phyloP scores from a whole-genome alignment of 1,140 invertebrate species.

The Drosophila kikkawai region DNA sequence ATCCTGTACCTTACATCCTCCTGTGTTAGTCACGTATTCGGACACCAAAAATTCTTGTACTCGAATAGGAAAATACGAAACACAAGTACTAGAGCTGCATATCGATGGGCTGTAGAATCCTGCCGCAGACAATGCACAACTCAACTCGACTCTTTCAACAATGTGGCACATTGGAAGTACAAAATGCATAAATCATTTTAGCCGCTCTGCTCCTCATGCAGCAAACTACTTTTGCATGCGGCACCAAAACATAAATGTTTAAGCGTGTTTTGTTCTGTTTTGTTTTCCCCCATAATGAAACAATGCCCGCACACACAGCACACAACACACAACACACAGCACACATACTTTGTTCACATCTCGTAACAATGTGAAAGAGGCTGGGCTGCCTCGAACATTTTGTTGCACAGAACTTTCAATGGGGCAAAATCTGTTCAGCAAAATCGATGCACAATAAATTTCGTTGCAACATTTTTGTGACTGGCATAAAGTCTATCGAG shows the following conservation, averaged over 20 bases:
- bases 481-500: slow-evolving; percentile 57
- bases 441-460: slow-evolving; percentile 75
- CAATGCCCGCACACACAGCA: slow-evolving; percentile 24
- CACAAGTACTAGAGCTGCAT: neutral
- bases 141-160: slow-evolving; percentile 57
- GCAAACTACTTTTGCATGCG: slow-evolving; percentile 53
- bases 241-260: slow-evolving; percentile 68
- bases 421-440: slow-evolving; percentile 52
- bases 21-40: slow-evolving; percentile 38
- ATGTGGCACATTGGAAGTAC: slow-evolving; percentile 69
- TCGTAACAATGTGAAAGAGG: slow-evolving; percentile 58
- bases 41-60: slow-evolving; percentile 17
- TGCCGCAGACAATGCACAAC: slow-evolving; percentile 41
- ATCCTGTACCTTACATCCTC: neutral
- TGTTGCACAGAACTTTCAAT: slow-evolving; percentile 60
- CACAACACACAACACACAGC: slow-evolving; percentile 7
- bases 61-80: slow-evolving; percentile 4
- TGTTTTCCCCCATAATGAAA: slow-evolving; percentile 57
- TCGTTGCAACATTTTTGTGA: slow-evolving; percentile 63
- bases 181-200: slow-evolving; percentile 75
- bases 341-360: slow-evolving; percentile 54
- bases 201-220: slow-evolving; percentile 29
- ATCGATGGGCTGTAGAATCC: slow-evolving; percentile 26
- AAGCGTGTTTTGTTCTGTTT: slow-evolving; percentile 62
- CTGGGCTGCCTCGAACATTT: slow-evolving; percentile 50